Conservation (phyloP, 2,888 invertebrate species). For the Gibbula magus region DNA sequence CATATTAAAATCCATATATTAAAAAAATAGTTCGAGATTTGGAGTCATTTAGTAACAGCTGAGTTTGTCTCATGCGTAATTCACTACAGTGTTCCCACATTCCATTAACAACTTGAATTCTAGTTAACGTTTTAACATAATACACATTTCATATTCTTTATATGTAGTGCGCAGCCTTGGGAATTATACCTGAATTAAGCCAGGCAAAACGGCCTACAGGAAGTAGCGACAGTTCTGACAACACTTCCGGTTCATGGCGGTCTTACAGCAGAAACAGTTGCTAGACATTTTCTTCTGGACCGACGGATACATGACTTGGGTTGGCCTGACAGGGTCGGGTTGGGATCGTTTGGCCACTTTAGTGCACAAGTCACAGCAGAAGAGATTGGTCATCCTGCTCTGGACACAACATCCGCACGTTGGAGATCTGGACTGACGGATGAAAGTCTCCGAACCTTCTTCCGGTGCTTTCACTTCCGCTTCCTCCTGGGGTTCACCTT, state of each 20-base stretch:
- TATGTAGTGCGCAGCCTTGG: too few relatives aligned
- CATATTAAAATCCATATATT: too few relatives aligned
- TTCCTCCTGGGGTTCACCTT: not conserved
- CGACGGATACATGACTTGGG: not conserved
- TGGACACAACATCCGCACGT: constrained; percentile 15
- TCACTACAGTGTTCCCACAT: too few relatives aligned
- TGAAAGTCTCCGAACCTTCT: not conserved
- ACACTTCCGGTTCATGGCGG: not conserved
- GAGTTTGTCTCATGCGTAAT: too few relatives aligned
- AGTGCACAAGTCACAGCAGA: constrained; percentile 9
- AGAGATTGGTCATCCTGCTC: constrained; percentile 10
- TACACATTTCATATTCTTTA: too few relatives aligned
- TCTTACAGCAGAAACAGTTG: constrained; percentile 8
- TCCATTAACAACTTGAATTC: too few relatives aligned
- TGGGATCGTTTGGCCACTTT: not conserved
- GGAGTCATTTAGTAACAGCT: too few relatives aligned
- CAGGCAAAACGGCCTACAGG: not conserved
- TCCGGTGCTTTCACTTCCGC: not conserved
- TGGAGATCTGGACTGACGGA: not conserved
- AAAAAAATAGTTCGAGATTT: too few relatives aligned
- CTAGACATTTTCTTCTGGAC: constrained; percentile 6
- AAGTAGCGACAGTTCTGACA: not conserved
- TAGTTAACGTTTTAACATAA: too few relatives aligned
- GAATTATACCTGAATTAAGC: too few relatives aligned
- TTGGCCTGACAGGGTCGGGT: not conserved